phyloP scores from a whole-genome alignment of 2,797 vertebrate species.

The Anguilla pacifica region DNA sequence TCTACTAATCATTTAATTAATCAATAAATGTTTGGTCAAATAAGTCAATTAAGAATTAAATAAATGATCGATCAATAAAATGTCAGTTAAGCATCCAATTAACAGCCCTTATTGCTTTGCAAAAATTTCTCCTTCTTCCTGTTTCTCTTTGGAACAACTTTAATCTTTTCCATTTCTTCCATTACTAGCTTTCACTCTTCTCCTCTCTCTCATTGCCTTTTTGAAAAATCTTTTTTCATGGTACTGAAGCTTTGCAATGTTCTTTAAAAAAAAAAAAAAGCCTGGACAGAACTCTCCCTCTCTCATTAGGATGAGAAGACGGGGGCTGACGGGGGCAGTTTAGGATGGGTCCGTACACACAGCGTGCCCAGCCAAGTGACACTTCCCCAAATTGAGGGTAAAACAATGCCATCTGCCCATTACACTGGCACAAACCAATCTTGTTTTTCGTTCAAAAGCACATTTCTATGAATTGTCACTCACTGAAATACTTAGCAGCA shows the following conservation, averaged over 20 bases:
- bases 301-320: not conserved
- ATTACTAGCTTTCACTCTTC: not conserved
- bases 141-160: not conserved
- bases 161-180: not conserved
- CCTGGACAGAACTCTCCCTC: not conserved
- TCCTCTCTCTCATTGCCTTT: not conserved
- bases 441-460: not conserved
- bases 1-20: not conserved
- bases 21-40: not conserved
- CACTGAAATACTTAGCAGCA: not conserved
- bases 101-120: not conserved
- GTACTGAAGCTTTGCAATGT: not conserved
- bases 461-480: not conserved
- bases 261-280: not conserved
- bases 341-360: not conserved
- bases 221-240: not conserved
- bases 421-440: not conserved
- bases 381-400: not conserved
- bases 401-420: slow-evolving; percentile 5
- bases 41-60: not conserved
- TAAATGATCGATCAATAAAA: not conserved
- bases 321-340: not conserved
- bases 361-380: not conserved
- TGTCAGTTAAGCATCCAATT: not conserved
- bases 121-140: not conserved